Evolutionary conservation across 2,113 vertebrate genomes (phyloP).

Genomic region (Oncorhynchus gorbuscha): DNA sequence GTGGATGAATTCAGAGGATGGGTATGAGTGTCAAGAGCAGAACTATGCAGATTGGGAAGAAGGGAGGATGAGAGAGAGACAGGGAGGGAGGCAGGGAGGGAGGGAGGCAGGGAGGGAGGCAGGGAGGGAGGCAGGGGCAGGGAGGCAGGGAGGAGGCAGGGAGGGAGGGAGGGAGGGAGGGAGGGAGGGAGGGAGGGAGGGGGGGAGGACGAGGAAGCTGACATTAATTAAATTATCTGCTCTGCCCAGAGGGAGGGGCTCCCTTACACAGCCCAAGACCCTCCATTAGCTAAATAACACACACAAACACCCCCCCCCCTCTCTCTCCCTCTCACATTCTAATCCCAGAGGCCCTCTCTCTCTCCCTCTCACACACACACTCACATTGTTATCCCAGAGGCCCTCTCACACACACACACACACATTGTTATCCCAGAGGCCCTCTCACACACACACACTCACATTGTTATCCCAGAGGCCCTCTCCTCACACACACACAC

Average conservation of each 20-base stretch:
- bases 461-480: no score
- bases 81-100: not conserved
- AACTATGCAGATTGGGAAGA: no score
- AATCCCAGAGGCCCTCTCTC: no score
- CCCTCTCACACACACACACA: no score
- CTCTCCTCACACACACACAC: no score
- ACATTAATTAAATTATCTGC: conserved; percentile 68
- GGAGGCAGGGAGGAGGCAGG: no score
- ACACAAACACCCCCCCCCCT: not conserved
- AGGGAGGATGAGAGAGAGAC: no score
- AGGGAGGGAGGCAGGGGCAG: no score
- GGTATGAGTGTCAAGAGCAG: conserved; percentile 13
- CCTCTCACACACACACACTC: not conserved
- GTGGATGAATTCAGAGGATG: not conserved
- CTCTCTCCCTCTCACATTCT: not conserved
- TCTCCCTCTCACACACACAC: no score
- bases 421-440: not conserved
- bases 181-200: not conserved
- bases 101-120: no score
- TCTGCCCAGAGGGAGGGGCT: conserved; percentile 53
- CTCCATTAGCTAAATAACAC: conserved; percentile 67
- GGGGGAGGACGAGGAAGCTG: not conserved
- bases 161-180: not conserved
- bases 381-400: no score
- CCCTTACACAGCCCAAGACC: conserved; percentile 61